Base-by-base conservation (phyloP, 2,888 invertebrate genomes). In the Apotomis turbidana region DNA sequence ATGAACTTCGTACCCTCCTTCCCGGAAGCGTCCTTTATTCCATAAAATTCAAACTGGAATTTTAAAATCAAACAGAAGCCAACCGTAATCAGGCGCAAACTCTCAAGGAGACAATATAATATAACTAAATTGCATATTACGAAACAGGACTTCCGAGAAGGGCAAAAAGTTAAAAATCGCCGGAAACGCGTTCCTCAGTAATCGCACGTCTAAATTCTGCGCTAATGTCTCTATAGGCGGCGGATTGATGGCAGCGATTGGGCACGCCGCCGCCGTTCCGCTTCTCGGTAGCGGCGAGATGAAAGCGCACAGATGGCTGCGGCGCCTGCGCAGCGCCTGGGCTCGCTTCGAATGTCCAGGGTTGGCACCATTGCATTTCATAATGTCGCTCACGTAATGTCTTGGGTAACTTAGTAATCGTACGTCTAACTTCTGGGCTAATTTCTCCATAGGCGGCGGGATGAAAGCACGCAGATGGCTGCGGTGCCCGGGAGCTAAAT, bases 161-260 rank as follows among this genome's bases (percentile, higher is more conserved):
- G 46, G 64, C 41, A 49, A 58, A 73, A 38, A 57, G 52, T 72
- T 69, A 77, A 78, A 78, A 77, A 75, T 59, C 59, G 81, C 80
- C 89, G 89, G 88, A 90, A 88, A 86, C 82, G 79, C 82, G 83
- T 85, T 84, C 84, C 79, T 80, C 76, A 80, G 85, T 86, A 87
- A 88, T 88, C 86, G 83, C 84, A 80, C 78, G 79, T 79, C 80
- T 77, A 83, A 83, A 82, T 83, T 82, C 80, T 78, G 82, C 77
- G 81, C 80, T 87, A 87, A 90, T 88, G 87, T 90, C 89, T 90
- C 84, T 84, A 88, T 87, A 85, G 81, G 80, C 81, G 79, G 82
- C 81, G 84, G 87, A 91, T 89, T 89, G 90, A 90, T 90, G 90
- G 85, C 79, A 75, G 77, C 79, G 86, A 88, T 89, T 87, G 85